phyloP scores from a whole-genome alignment of 2,797 vertebrate genomes.

The Scolopax bukidnonensis region DNA sequence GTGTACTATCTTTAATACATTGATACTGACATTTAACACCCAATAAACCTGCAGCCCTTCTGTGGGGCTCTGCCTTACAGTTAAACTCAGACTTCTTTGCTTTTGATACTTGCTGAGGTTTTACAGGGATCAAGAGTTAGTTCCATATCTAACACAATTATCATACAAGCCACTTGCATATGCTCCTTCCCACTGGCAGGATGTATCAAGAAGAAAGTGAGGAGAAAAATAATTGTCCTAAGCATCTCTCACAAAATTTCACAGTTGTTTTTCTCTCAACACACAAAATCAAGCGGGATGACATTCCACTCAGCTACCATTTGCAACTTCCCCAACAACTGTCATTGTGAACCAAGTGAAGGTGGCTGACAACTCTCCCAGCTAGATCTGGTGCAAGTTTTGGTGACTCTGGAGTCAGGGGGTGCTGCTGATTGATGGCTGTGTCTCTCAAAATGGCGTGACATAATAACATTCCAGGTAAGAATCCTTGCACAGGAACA shows the following conservation, averaged over 20 bases:
- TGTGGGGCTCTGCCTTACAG: constrained; percentile 26
- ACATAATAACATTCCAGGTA: not conserved
- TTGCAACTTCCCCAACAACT: not conserved
- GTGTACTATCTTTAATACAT: constrained; percentile 69
- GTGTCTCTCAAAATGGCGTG: not conserved
- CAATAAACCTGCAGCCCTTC: constrained; percentile 68
- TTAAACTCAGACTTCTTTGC: constrained; percentile 38
- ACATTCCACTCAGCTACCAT: not conserved
- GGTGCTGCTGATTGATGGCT: not conserved
- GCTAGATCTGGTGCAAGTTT: not conserved
- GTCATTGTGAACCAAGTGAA: not conserved
- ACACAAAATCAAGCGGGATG: not conserved
- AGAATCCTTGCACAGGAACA: not conserved
- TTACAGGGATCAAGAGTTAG: not conserved
- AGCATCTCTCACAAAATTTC: not conserved
- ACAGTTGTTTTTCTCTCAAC: not conserved
- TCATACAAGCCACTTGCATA: constrained; percentile 5
- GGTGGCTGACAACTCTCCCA: not conserved
- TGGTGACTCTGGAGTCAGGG: not conserved
- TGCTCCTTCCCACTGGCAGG: not conserved
- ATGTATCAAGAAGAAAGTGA: not conserved
- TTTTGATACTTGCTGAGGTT: constrained; percentile 10
- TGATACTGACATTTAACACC: constrained; percentile 71
- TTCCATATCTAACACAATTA: not conserved
- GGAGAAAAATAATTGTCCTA: not conserved